Evolutionary conservation across 2,888 invertebrate species (phyloP), one percentile per base, ranked within the genome.

Genomic region (Lycophotia porphyrea): DNA sequence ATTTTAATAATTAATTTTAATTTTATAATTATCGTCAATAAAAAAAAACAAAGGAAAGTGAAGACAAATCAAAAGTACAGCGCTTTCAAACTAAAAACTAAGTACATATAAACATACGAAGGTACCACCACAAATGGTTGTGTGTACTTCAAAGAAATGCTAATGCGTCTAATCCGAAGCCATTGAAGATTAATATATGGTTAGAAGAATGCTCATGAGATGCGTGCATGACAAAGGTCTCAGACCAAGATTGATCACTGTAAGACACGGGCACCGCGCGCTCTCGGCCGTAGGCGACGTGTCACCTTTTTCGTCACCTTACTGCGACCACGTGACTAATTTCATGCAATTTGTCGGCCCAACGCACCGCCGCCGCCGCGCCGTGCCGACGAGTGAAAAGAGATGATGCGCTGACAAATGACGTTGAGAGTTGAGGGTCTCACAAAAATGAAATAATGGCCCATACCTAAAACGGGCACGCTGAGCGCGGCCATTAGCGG

Each of bases 301-400:
- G 94, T 96, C 96, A 96, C 95, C 96, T 96, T 96, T 95, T 95
- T 96, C 96, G 96, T 96, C 96, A 96, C 95, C 96, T 96, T 95
- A 89, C 92, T 91, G 92, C 93, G 93, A 92, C 93, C 95, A 96
- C 93, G 94, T 95, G 95, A 96, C 95, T 96, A 96, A 96, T 96
- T 94, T 93, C 89, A 94, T 91, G 93, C 96, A 94, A 96, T 96
- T 96, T 95, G 96, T 96, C 96, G 93, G 89, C 91, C 93, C 93
- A 93, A 94, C 94, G 93, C 93, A 93, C 93, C 92, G 91, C 90
- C n/a, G n/a, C n/a, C n/a, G n/a, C n/a, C n/a, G n/a, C n/a, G n/a
- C n/a, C n/a, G n/a, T n/a, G n/a, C n/a, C 92, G 93, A 90, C 93
- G 89, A 93, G 93, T 95, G 95, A 96, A 96, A 95, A 95, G 96